phyloP scores from a whole-genome alignment of 2,888 invertebrate genomes.

The Cremastinae sp. region DNA sequence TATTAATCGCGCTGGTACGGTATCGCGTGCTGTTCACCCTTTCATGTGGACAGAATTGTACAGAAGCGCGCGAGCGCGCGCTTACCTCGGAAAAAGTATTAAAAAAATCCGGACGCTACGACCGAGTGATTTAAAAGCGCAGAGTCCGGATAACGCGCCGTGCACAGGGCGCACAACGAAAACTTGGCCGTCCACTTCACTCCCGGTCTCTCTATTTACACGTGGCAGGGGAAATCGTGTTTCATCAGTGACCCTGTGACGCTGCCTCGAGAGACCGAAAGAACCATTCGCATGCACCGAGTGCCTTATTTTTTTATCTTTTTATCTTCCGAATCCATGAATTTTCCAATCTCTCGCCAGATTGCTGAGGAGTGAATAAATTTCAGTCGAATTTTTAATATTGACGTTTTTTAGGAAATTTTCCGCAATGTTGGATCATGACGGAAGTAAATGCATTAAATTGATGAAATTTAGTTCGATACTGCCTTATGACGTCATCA shows the following conservation, averaged over 20 bases:
- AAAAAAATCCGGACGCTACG: conserved; percentile 28
- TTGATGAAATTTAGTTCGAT: no score
- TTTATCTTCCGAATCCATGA: no score
- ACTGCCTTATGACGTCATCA: no score
- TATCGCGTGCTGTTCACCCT: conserved; percentile 55
- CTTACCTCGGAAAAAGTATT: not conserved
- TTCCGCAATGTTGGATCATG: no score
- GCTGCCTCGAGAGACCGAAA: conserved; percentile 18
- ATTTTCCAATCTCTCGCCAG: no score
- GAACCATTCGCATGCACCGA: conserved; percentile 14
- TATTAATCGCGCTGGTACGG: conserved; percentile 53
- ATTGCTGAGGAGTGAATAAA: no score
- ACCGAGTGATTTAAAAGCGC: conserved; percentile 58
- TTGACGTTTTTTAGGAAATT: no score
- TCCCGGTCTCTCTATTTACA: conserved; percentile 43
- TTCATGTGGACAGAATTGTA: conserved; percentile 12
- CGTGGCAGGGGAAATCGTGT: conserved; percentile 47
- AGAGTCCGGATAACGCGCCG: conserved; percentile 31
- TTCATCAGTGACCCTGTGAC: conserved; percentile 44
- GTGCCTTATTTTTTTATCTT: not conserved
- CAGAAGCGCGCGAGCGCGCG: not conserved
- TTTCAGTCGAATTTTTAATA: no score
- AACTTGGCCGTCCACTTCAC: conserved; percentile 26
- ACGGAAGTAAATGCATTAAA: no score
- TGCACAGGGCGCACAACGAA: not conserved